These are phyloP conservation scores for Anthrax anthrax DNA, from an alignment of 2,888 invertebrate genomes.

Conservation along the genomic window DNA sequence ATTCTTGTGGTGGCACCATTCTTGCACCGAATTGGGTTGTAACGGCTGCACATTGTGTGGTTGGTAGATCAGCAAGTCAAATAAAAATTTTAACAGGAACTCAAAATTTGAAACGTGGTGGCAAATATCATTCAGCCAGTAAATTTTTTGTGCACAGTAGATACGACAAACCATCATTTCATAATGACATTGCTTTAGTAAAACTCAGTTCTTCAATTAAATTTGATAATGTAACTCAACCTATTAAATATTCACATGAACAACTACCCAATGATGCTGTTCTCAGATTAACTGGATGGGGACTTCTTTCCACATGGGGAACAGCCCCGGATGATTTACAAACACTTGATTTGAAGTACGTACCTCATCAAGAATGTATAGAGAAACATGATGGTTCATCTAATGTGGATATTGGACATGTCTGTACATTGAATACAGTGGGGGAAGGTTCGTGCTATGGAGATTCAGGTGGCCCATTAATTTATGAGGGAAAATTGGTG, in stretches of 20 bases:
- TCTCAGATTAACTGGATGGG: slow-evolving; percentile 47
- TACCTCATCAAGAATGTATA: slow-evolving; percentile 41
- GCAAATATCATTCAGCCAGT: not conserved
- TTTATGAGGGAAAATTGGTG: slow-evolving; percentile 22
- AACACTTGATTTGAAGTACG: slow-evolving; percentile 40
- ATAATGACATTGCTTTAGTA: slow-evolving; percentile 55
- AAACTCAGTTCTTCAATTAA: slow-evolving; percentile 39
- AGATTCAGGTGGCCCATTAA: slow-evolving; percentile 28
- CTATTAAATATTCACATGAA: slow-evolving; percentile 40
- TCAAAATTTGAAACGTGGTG: slow-evolving; percentile 7
- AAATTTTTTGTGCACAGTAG: not conserved
- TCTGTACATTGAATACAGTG: slow-evolving; percentile 42
- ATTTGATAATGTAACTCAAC: slow-evolving; percentile 39
- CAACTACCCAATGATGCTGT: slow-evolving; percentile 38
- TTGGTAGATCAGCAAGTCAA: slow-evolving; percentile 20
- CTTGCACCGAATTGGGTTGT: slow-evolving; percentile 25
- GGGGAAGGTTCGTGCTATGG: slow-evolving; percentile 39
- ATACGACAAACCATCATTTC: slow-evolving; percentile 19
- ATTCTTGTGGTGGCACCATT: slow-evolving; percentile 31
- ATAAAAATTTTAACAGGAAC: slow-evolving; percentile 26
- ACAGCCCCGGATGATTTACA: slow-evolving; percentile 41
- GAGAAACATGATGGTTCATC: slow-evolving; percentile 36
- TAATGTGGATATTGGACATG: slow-evolving; percentile 40
- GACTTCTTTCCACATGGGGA: slow-evolving; percentile 37
- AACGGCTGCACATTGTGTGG: slow-evolving; percentile 30